These are phyloP conservation scores for Pissodes strobi DNA, from an alignment of 1,140 invertebrate genomes.

Conservation along the genomic window DNA sequence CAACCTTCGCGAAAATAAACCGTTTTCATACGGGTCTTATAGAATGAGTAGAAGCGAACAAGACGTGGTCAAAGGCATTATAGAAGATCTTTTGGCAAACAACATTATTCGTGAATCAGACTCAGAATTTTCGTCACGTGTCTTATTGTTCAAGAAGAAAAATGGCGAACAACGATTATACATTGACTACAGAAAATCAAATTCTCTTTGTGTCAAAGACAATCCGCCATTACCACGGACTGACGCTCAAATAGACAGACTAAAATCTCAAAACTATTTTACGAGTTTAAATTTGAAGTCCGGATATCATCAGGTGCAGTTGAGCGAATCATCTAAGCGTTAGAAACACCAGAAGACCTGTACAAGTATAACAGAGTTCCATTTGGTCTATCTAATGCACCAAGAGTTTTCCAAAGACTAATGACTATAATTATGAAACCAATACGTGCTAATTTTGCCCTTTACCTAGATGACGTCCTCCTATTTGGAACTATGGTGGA, in stretches of 20 bases:
- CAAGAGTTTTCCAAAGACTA: too few relatives aligned
- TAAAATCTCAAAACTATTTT: constrained; percentile 27
- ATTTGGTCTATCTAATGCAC: too few relatives aligned
- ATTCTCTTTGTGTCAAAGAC: not conserved
- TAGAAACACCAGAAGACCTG: constrained; percentile 45
- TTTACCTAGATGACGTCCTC: constrained; percentile 42
- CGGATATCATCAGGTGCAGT: constrained; percentile 34
- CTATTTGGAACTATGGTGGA: constrained; percentile 53
- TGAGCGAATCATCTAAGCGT: constrained; percentile 29
- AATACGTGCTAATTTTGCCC: constrained; percentile 25
- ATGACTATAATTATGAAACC: constrained; percentile 34
- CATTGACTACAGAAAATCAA: too few relatives aligned
- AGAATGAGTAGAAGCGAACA: too few relatives aligned
- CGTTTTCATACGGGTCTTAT: too few relatives aligned
- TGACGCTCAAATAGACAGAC: not conserved
- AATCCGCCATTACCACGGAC: not conserved
- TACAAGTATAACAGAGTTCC: constrained; percentile 39
- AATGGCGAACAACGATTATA: too few relatives aligned
- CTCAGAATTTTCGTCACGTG: too few relatives aligned
- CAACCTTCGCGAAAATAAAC: too few relatives aligned
- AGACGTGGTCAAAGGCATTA: too few relatives aligned
- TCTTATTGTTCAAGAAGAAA: too few relatives aligned
- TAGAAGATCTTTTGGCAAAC: too few relatives aligned
- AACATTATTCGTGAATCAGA: too few relatives aligned
- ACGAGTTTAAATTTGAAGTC: constrained; percentile 33